These are phyloP conservation scores for Andrena minutula DNA, from an alignment of 2,888 invertebrate genomes.

Conservation along the genomic window DNA sequence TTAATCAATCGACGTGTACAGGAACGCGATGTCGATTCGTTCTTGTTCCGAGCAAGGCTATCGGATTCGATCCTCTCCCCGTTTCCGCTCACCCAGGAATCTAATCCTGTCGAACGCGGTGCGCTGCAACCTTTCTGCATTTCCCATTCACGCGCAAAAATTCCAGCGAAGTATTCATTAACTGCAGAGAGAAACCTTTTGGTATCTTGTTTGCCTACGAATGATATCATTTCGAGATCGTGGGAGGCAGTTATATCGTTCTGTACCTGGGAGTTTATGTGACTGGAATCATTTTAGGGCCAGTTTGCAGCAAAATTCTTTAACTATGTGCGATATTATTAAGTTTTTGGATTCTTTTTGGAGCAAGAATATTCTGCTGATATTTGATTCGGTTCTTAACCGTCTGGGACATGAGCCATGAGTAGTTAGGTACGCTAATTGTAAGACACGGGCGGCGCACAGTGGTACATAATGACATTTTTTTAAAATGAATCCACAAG, in stretches of 20 bases:
- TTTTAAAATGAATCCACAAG: no score
- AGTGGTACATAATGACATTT: no score
- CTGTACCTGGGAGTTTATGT: neutral
- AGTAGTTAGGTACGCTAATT: no score
- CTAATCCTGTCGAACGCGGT: constrained; percentile 1
- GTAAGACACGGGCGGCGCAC: no score
- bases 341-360: no score
- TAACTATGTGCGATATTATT: no score
- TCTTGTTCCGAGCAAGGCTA: constrained; percentile 15
- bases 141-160: neutral
- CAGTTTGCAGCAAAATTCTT: no score
- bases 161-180: neutral
- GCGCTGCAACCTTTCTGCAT: neutral
- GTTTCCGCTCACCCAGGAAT: neutral
- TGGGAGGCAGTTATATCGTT: neutral
- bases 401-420: no score
- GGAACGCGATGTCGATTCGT: constrained; percentile 35
- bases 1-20: constrained; percentile 56
- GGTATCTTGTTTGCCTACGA: no score
- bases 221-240: neutral
- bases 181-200: neutral
- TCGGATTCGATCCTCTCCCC: constrained; percentile 9
- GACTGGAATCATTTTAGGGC: neutral
- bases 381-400: no score
- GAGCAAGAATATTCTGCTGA: no score